Evolutionary conservation across 2,797 vertebrate species (phyloP).

Genomic region (Poeciliopsis turneri): DNA sequence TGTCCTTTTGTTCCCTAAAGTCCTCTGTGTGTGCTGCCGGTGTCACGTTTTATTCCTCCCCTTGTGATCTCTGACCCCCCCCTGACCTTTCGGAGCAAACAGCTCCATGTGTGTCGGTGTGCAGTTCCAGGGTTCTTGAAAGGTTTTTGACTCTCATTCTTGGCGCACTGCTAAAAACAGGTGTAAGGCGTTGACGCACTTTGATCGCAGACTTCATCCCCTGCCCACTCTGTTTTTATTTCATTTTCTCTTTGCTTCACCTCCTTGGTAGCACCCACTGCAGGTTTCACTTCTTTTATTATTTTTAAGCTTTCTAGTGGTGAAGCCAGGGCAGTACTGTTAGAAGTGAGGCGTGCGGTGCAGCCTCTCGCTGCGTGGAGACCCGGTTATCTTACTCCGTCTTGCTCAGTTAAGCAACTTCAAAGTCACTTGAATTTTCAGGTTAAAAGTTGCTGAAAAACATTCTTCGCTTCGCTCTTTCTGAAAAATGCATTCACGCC

Average conservation of each 20-base stretch:
- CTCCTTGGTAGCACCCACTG: neutral
- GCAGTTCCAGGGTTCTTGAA: conserved; percentile 6
- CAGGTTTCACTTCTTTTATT: conserved; percentile 3
- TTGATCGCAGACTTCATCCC: neutral
- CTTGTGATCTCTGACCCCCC: conserved; percentile 35
- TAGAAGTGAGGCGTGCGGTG: conserved; percentile 54
- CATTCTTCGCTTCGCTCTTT: neutral
- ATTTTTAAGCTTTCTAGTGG: conserved; percentile 35
- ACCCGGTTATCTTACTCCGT: conserved; percentile 37
- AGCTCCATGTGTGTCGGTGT: conserved; percentile 13
- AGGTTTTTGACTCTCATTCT: neutral
- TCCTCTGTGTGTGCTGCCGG: conserved; percentile 20
- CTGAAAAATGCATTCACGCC: neutral
- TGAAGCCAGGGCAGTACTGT: conserved; percentile 50
- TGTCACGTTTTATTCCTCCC: neutral
- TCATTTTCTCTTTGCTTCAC: neutral
- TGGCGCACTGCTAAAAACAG: neutral
- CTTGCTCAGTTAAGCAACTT: conserved; percentile 60
- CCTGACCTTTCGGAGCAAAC: conserved; percentile 46
- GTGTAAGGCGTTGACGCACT: neutral
- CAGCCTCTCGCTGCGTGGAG: conserved; percentile 25
- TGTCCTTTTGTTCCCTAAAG: neutral
- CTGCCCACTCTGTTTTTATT: neutral
- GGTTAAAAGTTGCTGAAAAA: conserved; percentile 19
- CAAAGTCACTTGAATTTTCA: conserved; percentile 42